These are phyloP conservation scores for Dermochelys coriacea DNA, from an alignment of 2,797 vertebrate genomes.

Conservation along the genomic window DNA sequence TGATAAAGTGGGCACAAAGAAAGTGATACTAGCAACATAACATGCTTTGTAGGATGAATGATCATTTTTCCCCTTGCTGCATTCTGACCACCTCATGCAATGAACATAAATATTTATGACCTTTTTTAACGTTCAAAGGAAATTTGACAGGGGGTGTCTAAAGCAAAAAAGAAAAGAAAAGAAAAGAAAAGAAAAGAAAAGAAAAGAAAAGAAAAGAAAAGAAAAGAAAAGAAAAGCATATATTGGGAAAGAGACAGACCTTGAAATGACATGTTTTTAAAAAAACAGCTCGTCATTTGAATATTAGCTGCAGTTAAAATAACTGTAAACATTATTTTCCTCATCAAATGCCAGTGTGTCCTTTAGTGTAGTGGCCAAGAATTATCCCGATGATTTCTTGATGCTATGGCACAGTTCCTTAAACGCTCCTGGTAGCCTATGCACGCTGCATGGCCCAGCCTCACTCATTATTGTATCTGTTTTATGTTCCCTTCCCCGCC, in stretches of 20 bases:
- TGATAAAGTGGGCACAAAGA: background rate
- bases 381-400: background rate
- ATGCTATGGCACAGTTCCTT: background rate
- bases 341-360: rapidly evolving
- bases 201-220: background rate
- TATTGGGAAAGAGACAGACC: rapidly evolving
- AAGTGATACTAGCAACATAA: background rate
- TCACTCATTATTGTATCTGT: background rate
- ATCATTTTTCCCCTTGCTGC: constrained; percentile 12
- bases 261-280: background rate
- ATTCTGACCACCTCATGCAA: constrained; percentile 24
- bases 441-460: rapidly evolving
- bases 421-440: background rate
- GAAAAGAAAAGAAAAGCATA: background rate
- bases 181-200: background rate
- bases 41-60: background rate
- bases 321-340: background rate
- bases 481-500: background rate
- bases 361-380: background rate
- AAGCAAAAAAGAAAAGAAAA: background rate
- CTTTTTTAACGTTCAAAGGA: constrained; percentile 3
- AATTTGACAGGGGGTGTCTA: background rate
- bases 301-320: background rate
- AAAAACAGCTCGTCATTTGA: background rate
- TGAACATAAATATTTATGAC: constrained; percentile 36